Percentiles rank a stretch among this genome's conserved stretches.
These are phyloP conservation scores for Thomomys bottae DNA, from an alignment of 2,113 vertebrate species.

Conservation along the genomic window DNA sequence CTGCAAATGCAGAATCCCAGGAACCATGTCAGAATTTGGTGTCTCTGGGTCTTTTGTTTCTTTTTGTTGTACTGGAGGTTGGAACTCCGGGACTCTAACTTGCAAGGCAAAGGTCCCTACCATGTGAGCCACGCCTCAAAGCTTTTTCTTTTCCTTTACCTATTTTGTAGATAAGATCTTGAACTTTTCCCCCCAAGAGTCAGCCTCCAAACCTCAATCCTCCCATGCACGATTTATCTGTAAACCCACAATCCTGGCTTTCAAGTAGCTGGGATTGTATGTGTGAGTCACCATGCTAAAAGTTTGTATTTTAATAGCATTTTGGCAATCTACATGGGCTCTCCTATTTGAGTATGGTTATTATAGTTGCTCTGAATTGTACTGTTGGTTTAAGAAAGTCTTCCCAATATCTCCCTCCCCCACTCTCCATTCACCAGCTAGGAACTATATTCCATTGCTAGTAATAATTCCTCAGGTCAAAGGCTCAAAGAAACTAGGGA, in stretches of 20 bases:
- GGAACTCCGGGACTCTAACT: too few relatives aligned
- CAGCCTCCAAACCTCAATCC: too few relatives aligned
- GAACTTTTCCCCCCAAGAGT: too few relatives aligned
- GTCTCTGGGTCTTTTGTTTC: too few relatives aligned
- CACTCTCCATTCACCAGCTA: neutral
- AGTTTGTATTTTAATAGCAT: slow-evolving; percentile 3
- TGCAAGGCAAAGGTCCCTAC: too few relatives aligned
- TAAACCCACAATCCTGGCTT: too few relatives aligned
- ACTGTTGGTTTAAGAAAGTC: neutral
- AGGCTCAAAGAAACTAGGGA: neutral
- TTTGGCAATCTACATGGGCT: neutral
- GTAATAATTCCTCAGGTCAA: neutral
- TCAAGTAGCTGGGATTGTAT: too few relatives aligned
- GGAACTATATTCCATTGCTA: neutral
- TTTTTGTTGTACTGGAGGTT: too few relatives aligned
- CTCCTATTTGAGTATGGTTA: neutral
- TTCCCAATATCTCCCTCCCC: neutral
- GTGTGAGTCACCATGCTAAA: neutral
- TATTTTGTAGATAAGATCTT: too few relatives aligned
- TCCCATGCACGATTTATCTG: too few relatives aligned
- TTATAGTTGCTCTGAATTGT: neutral
- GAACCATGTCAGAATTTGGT: neutral
- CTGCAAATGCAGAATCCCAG: neutral
- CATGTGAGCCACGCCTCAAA: too few relatives aligned
- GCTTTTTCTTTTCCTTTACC: too few relatives aligned